A percentile compares a stretch with the other conserved stretches of the same genome.
Conservation (phyloP, 2,113 vertebrate genomes). For the Turnix velox region DNA sequence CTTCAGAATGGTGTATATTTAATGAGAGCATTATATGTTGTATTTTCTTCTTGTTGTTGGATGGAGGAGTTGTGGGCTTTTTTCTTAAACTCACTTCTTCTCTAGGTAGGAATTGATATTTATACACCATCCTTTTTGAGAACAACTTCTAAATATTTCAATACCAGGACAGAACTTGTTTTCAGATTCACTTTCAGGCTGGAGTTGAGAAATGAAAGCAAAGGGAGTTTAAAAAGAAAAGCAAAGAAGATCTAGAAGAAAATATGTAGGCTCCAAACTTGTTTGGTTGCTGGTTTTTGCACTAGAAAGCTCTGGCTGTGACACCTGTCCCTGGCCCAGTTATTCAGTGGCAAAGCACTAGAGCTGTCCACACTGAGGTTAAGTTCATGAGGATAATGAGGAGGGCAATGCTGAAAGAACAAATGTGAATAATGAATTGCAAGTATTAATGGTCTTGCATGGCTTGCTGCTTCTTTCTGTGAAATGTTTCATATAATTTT, state of each 20-base stretch:
- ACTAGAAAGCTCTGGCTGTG: not conserved
- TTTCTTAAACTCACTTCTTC: not conserved
- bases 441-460: not conserved
- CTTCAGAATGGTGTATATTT: not conserved
- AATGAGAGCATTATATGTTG: not conserved
- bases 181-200: not conserved
- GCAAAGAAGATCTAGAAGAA: not conserved
- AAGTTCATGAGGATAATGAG: not conserved
- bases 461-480: not conserved
- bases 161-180: not conserved
- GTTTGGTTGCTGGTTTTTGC: not conserved
- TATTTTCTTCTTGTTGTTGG: not conserved
- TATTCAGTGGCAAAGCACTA: not conserved
- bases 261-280: not conserved
- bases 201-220: not conserved
- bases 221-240: not conserved
- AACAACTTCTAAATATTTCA: slow-evolving; percentile 30
- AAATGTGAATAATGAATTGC: not conserved
- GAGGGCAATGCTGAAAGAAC: not conserved
- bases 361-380: not conserved
- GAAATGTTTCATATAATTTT: not conserved
- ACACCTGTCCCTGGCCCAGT: not conserved
- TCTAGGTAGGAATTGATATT: not conserved
- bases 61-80: not conserved
- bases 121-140: not conserved